Percentiles rank a stretch among this genome's conserved stretches.
phyloP scores from a whole-genome alignment of 2,888 invertebrate genomes.

The Eristalinus aeneus region DNA sequence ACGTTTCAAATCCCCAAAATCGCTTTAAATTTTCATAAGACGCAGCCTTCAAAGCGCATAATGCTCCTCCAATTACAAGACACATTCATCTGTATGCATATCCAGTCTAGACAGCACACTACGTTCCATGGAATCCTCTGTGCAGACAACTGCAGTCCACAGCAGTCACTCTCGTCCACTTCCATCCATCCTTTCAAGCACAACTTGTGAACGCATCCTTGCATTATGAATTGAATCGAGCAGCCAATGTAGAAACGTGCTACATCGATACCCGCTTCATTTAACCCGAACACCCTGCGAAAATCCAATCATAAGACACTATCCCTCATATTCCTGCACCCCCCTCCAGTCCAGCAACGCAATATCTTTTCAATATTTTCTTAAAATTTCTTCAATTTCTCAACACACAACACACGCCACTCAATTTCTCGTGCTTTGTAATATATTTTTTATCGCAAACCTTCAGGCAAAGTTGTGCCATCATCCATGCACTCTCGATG shows the following conservation, averaged over 20 bases:
- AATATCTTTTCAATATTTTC: slow-evolving; percentile 27
- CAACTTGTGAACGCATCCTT: neutral
- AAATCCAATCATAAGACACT: slow-evolving; percentile 56
- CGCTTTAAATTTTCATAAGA: too few relatives aligned
- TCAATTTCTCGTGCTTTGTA: slow-evolving; percentile 14
- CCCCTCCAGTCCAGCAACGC: slow-evolving; percentile 35
- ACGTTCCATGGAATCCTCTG: neutral
- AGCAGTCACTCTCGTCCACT: neutral
- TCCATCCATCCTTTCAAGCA: neutral
- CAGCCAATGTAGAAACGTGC: neutral
- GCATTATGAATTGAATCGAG: neutral
- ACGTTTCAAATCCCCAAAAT: too few relatives aligned
- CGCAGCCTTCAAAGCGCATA: neutral
- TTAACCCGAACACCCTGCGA: neutral
- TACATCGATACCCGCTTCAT: neutral
- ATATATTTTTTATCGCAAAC: slow-evolving; percentile 52
- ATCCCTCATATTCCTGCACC: neutral
- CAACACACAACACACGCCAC: slow-evolving; percentile 26
- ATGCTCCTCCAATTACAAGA: neutral
- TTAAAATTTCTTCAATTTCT: slow-evolving; percentile 34
- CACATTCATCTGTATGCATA: neutral
- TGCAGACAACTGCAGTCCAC: too few relatives aligned
- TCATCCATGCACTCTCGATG: slow-evolving; percentile 42
- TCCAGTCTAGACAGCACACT: neutral
- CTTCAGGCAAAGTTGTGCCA: slow-evolving; percentile 57